phyloP scores from a whole-genome alignment of 2,113 vertebrate genomes.

The Glaucomys volans region DNA sequence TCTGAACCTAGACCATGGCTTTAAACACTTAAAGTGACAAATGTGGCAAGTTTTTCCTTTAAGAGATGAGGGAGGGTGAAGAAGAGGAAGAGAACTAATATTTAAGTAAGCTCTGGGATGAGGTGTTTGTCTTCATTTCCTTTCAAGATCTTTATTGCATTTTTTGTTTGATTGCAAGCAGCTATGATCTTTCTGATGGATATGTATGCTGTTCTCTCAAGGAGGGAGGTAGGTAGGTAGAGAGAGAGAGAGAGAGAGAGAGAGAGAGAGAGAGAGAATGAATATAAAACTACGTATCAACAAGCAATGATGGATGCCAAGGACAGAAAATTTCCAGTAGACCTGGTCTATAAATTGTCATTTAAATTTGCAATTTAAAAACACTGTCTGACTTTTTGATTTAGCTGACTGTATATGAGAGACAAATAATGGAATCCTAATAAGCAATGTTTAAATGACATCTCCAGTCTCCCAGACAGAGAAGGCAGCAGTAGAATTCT shows the following conservation, averaged over 20 bases:
- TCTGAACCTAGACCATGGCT: not conserved
- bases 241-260: not conserved
- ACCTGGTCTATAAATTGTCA: constrained; percentile 84
- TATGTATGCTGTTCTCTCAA: constrained; percentile 47
- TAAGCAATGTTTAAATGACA: constrained; percentile 84
- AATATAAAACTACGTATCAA: constrained; percentile 59
- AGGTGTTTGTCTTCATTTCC: constrained; percentile 50
- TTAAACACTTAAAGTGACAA: not conserved
- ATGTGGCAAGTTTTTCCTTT: not conserved
- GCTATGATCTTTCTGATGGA: constrained; percentile 56
- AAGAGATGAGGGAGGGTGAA: not conserved
- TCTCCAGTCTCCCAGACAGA: constrained; percentile 79
- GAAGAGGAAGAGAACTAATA: not conserved
- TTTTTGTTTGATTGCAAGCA: constrained; percentile 69
- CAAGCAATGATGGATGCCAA: constrained; percentile 72
- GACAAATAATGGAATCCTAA: constrained; percentile 84
- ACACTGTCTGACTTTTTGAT: constrained; percentile 82
- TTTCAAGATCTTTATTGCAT: constrained; percentile 55
- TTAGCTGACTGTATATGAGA: constrained; percentile 81
- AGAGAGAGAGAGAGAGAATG: not conserved
- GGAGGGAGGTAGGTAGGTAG: constrained; percentile 17
- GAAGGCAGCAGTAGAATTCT: constrained; percentile 74
- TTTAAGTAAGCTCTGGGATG: constrained; percentile 19
- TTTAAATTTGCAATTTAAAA: constrained; percentile 86
- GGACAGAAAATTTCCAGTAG: constrained; percentile 82